Percentiles rank a stretch among this genome's conserved stretches.
These are phyloP conservation scores for Acanthochromis polyacanthus DNA, from an alignment of 2,113 vertebrate species.

Conservation along the genomic window DNA sequence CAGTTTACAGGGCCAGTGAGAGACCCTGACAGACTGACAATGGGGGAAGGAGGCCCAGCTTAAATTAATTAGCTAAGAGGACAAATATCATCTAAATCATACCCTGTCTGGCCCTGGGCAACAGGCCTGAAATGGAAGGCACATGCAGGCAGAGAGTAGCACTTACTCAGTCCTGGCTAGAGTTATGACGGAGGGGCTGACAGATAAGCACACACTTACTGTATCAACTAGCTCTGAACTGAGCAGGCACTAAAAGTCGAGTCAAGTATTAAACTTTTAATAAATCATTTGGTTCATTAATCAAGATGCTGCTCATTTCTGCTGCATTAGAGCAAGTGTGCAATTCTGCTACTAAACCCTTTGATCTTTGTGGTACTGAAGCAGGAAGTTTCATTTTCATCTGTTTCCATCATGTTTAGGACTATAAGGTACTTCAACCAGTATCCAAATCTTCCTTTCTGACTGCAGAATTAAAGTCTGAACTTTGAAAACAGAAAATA, in stretches of 20 bases:
- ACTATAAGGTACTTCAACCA: too few relatives aligned
- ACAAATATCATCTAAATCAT: conserved; percentile 82
- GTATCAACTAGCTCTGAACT: conserved; percentile 9
- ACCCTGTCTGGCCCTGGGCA: conserved; percentile 41
- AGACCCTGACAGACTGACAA: conserved; percentile 76
- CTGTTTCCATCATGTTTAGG: too few relatives aligned
- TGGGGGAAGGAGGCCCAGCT: conserved; percentile 67
- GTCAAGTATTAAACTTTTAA: conserved; percentile 1
- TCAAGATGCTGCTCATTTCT: conserved; percentile 24
- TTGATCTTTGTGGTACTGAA: too few relatives aligned
- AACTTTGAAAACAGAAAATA: too few relatives aligned
- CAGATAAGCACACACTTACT: conserved; percentile 28
- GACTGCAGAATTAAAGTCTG: too few relatives aligned
- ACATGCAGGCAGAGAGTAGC: conserved; percentile 40
- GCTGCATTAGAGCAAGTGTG: background rate
- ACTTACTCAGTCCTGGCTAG: conserved; percentile 57
- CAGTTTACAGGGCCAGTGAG: conserved; percentile 73
- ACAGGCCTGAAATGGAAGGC: conserved; percentile 29
- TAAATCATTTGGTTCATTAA: conserved; percentile 9
- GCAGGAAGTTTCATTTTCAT: too few relatives aligned
- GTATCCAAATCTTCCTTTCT: too few relatives aligned
- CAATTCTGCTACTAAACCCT: too few relatives aligned
- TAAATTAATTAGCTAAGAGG: conserved; percentile 86
- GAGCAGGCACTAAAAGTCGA: background rate
- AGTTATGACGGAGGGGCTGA: conserved; percentile 39